Base-by-base conservation (phyloP, 2,113 vertebrate species). In the Calidris pygmaea region DNA sequence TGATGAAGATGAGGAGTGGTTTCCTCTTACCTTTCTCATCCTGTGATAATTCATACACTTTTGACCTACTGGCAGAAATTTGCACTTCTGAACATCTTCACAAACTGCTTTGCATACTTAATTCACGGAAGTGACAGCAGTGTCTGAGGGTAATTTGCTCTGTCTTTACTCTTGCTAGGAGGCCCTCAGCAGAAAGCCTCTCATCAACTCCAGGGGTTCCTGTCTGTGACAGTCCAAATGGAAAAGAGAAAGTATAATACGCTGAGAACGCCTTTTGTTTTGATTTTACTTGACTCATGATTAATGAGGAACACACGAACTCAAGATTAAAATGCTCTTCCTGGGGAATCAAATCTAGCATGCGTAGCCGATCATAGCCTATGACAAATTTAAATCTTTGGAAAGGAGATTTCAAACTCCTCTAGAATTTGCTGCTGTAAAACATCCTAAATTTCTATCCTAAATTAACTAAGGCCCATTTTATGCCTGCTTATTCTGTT, bases 91-190 rank as follows among this genome's bases (percentile, higher is more conserved):
- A 94, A 90, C 87, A 77, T 87, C 59, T 85, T 95, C 92, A 91
- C 82, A 94, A 93, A 85, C 77, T 96, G 75, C 50, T 94, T 91
- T 96, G 85, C 90, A 94, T 94, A 83, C 29, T 93, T 93, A 96
- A 93, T 94, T 96, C 79, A 77, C 47, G 77, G 74, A 94, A 87
- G 67, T 92, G 95, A 90, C 90, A 95, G 82, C 75, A 79, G 45
- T 22, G 45, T 91, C 87, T 96, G 92, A 71, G 41, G 26, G 50
- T 70, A 95, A 94, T 97, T 95, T 95, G 59, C 63, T 89, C 76
- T 95, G 75, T 87, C 90, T 96, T 93, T 87, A 58, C 81, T 93
- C 85, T 83, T 95, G 27, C 77, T 95, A 89, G 66, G 74, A 95
- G 81, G 92, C 58, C 74, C 85, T 87, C 91, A 96, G 81, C 71